Base-by-base conservation (phyloP, 2,888 invertebrate genomes). In the Carabus problematicus region DNA sequence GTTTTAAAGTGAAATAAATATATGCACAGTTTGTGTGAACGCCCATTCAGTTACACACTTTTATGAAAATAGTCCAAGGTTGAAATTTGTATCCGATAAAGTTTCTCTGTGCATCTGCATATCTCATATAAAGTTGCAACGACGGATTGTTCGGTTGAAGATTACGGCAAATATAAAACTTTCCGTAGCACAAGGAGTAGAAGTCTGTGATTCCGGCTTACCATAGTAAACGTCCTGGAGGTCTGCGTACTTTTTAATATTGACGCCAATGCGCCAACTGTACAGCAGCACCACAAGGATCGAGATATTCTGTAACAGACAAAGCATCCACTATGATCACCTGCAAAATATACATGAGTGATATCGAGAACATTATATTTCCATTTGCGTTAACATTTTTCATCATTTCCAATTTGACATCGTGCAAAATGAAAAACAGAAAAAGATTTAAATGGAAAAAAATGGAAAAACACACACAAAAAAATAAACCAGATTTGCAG, bases 191-290 rank as follows among this genome's bases (percentile, higher is more conserved):
- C 12, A 1, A 49, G 9, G 14, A 49, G 18, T 3, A 12, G 18
- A 14, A 49, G 18, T 16, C 29, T 29, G 18, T 3, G 11, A n/a
- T 11, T 12, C n/a, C 0, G 29, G 79, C 87, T 87, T 79, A 91
- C 91, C 91, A 80, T 91, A 91, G 82, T 91, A 91, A 72, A 91
- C 91, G 79, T 91, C 91, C 77, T 90, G 89, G 70, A 91, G 80
- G 70, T 88, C 88, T 60, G 86, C 86, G 77, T 86, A 88, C 76
- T 88, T 88, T 79, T 89, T 89, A 70, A 89, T 86, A 76, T 91
- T 91, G 72, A 89, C 87, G 72, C 89, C 88, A 73, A 91, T 90
- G 76, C 90, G 85, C 91, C 91, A 91, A 77, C 90, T 89, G 80
- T 91, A 91, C 75, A 91, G 83, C 73, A 91, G 83, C 71, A 91